Percentiles rank a stretch among this genome's conserved stretches.
Evolutionary conservation across 2,113 vertebrate genomes (phyloP).

Genomic region (Rutilus rutilus): DNA sequence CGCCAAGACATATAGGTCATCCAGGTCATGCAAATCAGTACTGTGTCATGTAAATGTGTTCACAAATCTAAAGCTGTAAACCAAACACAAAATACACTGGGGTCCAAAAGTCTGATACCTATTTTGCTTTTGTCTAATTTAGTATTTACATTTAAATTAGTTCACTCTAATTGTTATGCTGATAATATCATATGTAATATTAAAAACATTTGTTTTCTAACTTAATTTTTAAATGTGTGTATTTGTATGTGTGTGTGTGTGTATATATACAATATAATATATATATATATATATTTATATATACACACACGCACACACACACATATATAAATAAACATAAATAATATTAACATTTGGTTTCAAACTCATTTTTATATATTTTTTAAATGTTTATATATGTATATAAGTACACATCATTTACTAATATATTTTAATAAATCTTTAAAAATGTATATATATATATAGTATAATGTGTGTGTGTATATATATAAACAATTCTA

Average conservation of each 20-base stretch:
- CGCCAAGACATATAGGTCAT: slow-evolving; percentile 34
- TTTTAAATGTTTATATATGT: not conserved
- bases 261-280: not conserved
- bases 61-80: slow-evolving; percentile 17
- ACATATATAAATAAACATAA: too few species aligned
- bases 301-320: too few species aligned
- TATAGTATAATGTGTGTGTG: not conserved
- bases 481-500: too few species aligned
- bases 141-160: slow-evolving; percentile 2
- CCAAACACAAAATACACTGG: slow-evolving; percentile 8
- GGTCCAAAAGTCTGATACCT: not conserved
- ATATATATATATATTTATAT: not conserved
- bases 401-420: not conserved
- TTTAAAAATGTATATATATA: not conserved
- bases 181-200: not conserved
- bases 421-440: too few species aligned
- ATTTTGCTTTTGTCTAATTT: not conserved
- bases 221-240: not conserved
- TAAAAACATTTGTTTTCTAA: not conserved
- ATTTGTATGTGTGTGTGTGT: not conserved
- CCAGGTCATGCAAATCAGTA: slow-evolving; percentile 13
- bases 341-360: too few species aligned
- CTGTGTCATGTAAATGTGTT: slow-evolving; percentile 18
- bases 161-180: not conserved
- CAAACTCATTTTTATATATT: not conserved